Percentiles rank a stretch among this genome's conserved stretches.
Evolutionary conservation across 2,888 invertebrate species (phyloP).

Genomic region (Autographa pulchrina): DNA sequence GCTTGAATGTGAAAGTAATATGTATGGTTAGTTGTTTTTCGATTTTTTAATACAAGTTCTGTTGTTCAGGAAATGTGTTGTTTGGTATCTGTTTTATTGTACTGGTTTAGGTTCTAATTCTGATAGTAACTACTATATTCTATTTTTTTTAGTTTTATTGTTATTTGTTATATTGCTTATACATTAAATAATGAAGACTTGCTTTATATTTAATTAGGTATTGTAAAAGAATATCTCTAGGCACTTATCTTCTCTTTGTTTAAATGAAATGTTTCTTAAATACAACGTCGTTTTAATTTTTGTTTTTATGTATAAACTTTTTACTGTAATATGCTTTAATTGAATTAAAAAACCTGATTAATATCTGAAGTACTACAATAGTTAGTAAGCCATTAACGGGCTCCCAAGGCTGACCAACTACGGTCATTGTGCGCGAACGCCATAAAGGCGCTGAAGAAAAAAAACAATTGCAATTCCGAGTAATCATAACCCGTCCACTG

Average conservation of each 20-base stretch:
- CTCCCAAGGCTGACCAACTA: constrained; percentile 31
- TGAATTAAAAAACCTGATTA: background rate
- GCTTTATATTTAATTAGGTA: too few relatives aligned
- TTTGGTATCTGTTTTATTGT: background rate
- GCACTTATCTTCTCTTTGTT: too few relatives aligned
- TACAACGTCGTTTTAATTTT: too few relatives aligned
- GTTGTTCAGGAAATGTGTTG: background rate
- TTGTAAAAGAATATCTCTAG: too few relatives aligned
- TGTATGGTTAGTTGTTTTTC: constrained; percentile 56
- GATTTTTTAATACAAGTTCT: constrained; percentile 33
- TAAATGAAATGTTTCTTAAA: too few relatives aligned
- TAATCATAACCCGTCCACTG: constrained; percentile 45
- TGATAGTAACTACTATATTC: background rate
- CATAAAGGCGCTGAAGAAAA: constrained; percentile 50
- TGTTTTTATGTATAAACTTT: too few relatives aligned
- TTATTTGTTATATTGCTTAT: background rate
- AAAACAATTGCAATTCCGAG: constrained; percentile 49
- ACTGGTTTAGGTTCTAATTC: background rate
- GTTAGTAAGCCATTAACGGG: constrained; percentile 22
- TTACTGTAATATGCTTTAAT: too few relatives aligned
- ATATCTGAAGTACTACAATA: background rate
- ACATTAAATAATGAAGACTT: background rate
- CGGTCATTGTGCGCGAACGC: constrained; percentile 36
- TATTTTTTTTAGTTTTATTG: too few relatives aligned
- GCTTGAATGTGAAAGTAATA: constrained; percentile 67